Base-by-base conservation (phyloP, 2,113 vertebrate species). In the Sceloporus undulatus region DNA sequence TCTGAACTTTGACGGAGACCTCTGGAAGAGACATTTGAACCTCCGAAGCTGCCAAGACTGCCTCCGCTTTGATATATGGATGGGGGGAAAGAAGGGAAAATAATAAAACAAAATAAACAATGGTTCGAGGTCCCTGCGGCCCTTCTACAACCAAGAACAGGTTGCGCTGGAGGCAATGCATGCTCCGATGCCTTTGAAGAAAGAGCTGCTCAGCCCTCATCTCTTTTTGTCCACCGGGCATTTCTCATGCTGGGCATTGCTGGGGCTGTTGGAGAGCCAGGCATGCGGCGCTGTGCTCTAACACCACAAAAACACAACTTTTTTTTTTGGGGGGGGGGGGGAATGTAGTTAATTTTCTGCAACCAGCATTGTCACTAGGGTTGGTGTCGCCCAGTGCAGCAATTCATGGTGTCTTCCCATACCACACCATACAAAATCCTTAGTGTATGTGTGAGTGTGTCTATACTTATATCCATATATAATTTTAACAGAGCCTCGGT, bases 1-100 rank as follows among this genome's bases (percentile, higher is more conserved):
- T 68, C 84, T 93, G 93, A 91, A 96, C 91, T 95, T 96, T 92
- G 95, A 95, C 96, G 93, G 92, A 93, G 90, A 93, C 89, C 91
- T 80, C 80, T 78, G 91, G 87, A 76, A 84, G 90, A 92, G 79
- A 62, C 78, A 56, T 70, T 1, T 88, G 92, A 92, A 95, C 95
- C 94, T 95, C 56, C 90, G 90, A 88, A 2, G 85, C 87, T 90
- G 83, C 85, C 88, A 87, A 80, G 92, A 86, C 92, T 89, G 89
- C 73, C 18, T 54, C 1, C 0, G 34, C 95, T 96, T 96, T 96
- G 93, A 96, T 97, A 95, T 92, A 56, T 34, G 34, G 34, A 34
- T 34, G 34, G 34, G 29, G 48, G 40, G 25, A n/a, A 84, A 71
- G 42, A 1, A 42, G 62, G 25, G n/a, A 2, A 23, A 52, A 82